phyloP scores from a whole-genome alignment of 2,888 invertebrate species.

The Sinodicranocentrus sp. region DNA sequence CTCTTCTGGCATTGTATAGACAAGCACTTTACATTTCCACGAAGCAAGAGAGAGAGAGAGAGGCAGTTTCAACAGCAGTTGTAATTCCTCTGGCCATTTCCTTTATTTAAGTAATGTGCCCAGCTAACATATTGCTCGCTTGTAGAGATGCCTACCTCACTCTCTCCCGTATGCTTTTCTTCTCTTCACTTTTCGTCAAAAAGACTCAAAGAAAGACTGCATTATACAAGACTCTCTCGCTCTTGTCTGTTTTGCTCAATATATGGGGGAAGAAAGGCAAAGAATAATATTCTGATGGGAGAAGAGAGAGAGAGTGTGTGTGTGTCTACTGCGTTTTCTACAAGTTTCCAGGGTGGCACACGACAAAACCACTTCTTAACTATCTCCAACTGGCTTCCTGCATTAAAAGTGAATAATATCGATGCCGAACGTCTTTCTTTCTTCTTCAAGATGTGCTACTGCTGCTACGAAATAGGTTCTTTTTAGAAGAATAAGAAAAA shows the following conservation, averaged over 20 bases:
- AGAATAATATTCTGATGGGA: conserved; percentile 14
- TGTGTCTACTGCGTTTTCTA: too few species aligned
- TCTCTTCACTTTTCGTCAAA: conserved; percentile 49
- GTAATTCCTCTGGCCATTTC: conserved; percentile 65
- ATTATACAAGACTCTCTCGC: neutral
- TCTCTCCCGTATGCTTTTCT: conserved; percentile 4
- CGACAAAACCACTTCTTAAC: conserved; percentile 65
- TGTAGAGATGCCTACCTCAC: neutral
- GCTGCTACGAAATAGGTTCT: conserved; percentile 23
- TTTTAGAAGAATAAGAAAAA: conserved; percentile 29
- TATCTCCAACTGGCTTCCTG: conserved; percentile 57
- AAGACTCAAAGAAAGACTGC: conserved; percentile 9
- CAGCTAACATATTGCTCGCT: conserved; percentile 51
- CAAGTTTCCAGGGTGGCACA: conserved; percentile 39
- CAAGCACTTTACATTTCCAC: neutral
- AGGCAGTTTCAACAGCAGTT: conserved; percentile 39
- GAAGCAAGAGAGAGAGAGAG: conserved; percentile 7
- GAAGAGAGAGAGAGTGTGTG: conserved; percentile 12
- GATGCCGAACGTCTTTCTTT: conserved; percentile 51
- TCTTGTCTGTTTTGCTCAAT: conserved; percentile 11
- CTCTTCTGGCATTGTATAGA: neutral
- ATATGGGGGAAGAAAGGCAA: conserved; percentile 1
- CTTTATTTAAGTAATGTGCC: conserved; percentile 62
- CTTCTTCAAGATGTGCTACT: conserved; percentile 30
- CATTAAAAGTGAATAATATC: conserved; percentile 66